Evolutionary conservation across 2,797 vertebrate species (phyloP).

Genomic region (Falco naumanni): DNA sequence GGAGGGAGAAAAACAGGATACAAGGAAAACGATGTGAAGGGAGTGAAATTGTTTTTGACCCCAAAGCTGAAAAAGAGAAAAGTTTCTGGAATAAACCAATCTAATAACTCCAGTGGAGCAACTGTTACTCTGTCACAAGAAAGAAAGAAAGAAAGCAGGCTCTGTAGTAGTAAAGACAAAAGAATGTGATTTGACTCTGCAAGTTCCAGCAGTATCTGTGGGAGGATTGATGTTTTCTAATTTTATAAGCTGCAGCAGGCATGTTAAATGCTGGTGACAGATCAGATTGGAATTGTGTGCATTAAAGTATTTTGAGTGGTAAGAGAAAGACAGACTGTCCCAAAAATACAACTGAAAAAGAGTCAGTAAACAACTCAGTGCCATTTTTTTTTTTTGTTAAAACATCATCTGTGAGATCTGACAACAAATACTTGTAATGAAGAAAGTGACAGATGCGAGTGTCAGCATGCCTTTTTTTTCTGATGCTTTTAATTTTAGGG

Average conservation of each 20-base stretch:
- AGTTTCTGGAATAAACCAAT: background rate
- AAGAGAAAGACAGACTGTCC: background rate
- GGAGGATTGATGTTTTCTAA: conserved; percentile 3
- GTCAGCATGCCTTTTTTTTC: background rate
- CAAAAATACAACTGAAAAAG: background rate
- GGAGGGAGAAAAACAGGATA: background rate
- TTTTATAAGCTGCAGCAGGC: background rate
- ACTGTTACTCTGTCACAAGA: background rate
- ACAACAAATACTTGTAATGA: conserved; percentile 11
- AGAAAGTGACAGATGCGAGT: background rate
- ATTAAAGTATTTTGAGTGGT: background rate
- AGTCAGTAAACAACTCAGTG: background rate
- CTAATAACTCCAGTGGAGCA: background rate
- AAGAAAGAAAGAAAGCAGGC: background rate
- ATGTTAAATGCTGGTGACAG: background rate
- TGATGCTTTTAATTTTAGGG: background rate
- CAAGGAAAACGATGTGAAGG: background rate
- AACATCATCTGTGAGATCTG: background rate
- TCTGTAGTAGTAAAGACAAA: background rate
- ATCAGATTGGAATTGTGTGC: background rate
- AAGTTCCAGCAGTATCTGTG: background rate
- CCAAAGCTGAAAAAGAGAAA: background rate
- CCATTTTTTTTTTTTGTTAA: background rate
- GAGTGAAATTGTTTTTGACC: background rate
- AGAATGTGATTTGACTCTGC: background rate